phyloP scores from a whole-genome alignment of 2,888 invertebrate species.

The Elysia crispata region DNA sequence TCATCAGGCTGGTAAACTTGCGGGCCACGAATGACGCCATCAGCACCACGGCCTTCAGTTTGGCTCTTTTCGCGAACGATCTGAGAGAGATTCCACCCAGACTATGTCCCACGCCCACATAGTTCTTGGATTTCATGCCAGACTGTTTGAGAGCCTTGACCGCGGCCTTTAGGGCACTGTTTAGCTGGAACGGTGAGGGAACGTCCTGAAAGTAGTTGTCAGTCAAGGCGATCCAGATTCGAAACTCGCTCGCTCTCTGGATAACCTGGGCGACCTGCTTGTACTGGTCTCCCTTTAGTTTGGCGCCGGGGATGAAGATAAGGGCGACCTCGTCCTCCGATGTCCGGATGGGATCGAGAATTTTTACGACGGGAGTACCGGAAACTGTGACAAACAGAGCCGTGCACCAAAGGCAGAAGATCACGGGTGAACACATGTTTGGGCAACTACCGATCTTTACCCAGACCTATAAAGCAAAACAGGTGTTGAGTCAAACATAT shows the following conservation, averaged over 20 bases:
- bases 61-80: too few relatives aligned
- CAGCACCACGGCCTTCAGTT: constrained; percentile 59
- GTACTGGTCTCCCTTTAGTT: too few relatives aligned
- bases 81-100: constrained; percentile 58
- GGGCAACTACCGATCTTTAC: too few relatives aligned
- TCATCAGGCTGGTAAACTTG: constrained; percentile 50
- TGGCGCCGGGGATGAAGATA: too few relatives aligned
- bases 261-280: constrained; percentile 48
- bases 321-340: too few relatives aligned
- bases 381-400: too few relatives aligned
- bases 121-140: constrained; percentile 58
- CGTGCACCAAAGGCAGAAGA: too few relatives aligned
- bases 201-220: constrained; percentile 57
- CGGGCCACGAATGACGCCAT: constrained; percentile 61
- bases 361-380: too few relatives aligned
- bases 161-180: constrained; percentile 53
- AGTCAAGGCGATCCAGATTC: constrained; percentile 60
- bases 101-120: constrained; percentile 66
- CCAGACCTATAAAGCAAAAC: too few relatives aligned
- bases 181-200: constrained; percentile 59
- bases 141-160: constrained; percentile 47
- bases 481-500: too few relatives aligned
- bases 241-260: constrained; percentile 55
- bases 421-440: too few relatives aligned
- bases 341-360: too few relatives aligned